A percentile compares a stretch with the other conserved stretches of the same genome.
Evolutionary conservation across 2,797 vertebrate species (phyloP).

Genomic region (Graptemys geographica): DNA sequence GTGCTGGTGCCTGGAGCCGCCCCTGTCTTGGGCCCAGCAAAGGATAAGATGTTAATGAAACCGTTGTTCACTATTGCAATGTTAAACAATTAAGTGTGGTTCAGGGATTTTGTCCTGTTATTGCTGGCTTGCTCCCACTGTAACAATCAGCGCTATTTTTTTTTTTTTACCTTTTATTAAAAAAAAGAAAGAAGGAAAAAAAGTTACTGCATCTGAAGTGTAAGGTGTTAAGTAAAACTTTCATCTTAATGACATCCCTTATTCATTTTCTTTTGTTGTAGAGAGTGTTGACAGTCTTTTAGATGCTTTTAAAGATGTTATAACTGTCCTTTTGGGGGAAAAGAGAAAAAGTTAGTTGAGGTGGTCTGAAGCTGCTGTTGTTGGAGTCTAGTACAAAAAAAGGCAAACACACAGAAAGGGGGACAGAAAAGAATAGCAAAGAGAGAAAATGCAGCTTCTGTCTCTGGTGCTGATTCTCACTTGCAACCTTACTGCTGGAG

Average conservation of each 20-base stretch:
- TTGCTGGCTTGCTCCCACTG: not conserved
- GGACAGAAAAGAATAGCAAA: not conserved
- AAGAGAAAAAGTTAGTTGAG: not conserved
- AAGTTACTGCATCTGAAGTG: not conserved
- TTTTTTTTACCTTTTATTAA: not conserved
- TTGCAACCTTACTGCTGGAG: too few species aligned
- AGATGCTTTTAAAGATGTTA: too few species aligned
- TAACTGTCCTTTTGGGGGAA: too few species aligned
- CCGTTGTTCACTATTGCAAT: too few species aligned
- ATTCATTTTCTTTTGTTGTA: too few species aligned
- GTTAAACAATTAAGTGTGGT: too few species aligned
- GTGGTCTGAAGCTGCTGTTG: not conserved
- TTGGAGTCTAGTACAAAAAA: not conserved
- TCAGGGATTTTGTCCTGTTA: too few species aligned
- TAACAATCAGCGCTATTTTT: not conserved
- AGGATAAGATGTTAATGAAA: too few species aligned
- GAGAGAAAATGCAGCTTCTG: not conserved
- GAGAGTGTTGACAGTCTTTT: too few species aligned
- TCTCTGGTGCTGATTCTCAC: too few species aligned
- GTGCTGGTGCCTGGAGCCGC: too few species aligned
- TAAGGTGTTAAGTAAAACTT: not conserved
- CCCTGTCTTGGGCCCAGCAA: not conserved
- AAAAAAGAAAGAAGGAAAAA: not conserved
- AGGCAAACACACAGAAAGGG: rapidly evolving
- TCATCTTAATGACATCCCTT: too few species aligned